phyloP scores from a whole-genome alignment of 2,113 vertebrate species.

The Stegostoma tigrinum region DNA sequence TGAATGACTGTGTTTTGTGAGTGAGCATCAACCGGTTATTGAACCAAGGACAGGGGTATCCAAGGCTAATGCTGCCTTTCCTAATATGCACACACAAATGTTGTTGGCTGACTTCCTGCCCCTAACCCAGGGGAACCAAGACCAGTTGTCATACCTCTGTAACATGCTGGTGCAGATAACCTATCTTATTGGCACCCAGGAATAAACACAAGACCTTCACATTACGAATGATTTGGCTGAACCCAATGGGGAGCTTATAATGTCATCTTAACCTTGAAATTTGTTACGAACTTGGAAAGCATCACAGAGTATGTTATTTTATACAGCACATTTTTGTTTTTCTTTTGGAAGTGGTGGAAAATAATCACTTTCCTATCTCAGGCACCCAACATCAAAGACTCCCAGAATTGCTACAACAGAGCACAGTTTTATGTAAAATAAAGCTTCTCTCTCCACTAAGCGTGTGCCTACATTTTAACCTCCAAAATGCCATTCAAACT shows the following conservation, averaged over 20 bases:
- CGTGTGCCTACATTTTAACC: neutral
- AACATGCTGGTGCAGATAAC: neutral
- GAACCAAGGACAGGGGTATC: neutral
- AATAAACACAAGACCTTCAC: neutral
- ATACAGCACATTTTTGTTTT: neutral
- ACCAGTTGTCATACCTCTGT: neutral
- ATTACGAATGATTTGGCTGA: neutral
- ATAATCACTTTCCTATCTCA: neutral
- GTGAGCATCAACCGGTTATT: neutral
- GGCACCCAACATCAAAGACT: neutral
- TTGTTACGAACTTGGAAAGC: neutral
- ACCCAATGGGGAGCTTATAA: neutral
- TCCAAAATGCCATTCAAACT: neutral
- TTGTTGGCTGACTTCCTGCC: neutral
- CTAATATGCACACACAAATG: neutral
- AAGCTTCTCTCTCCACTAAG: neutral
- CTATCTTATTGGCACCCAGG: neutral
- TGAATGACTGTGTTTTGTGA: neutral
- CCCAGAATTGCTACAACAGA: neutral
- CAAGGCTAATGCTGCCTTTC: neutral
- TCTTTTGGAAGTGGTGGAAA: neutral
- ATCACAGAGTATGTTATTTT: neutral
- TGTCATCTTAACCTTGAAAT: conserved; percentile 9
- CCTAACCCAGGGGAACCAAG: neutral
- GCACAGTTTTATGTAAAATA: neutral